Percentiles rank a stretch among this genome's conserved stretches.
Evolutionary conservation across 2,797 vertebrate genomes (phyloP).

Genomic region (Lateolabrax maculatus): DNA sequence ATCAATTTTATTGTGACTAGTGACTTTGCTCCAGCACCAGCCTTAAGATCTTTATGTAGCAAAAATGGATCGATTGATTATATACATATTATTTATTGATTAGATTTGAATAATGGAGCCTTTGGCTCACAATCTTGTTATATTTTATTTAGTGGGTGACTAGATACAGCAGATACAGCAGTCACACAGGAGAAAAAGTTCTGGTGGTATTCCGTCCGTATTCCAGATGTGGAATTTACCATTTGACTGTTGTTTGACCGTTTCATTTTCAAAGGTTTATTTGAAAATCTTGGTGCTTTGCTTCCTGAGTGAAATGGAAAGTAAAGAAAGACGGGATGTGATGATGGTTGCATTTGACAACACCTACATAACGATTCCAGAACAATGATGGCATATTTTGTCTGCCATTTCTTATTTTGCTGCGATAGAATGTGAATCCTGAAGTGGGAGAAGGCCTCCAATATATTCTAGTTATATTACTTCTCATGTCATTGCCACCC

Average conservation of each 20-base stretch:
- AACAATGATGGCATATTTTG: background rate
- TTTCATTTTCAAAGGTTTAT: constrained; percentile 52
- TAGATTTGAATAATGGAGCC: background rate
- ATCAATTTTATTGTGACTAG: too few species aligned
- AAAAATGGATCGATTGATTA: background rate
- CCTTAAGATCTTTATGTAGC: too few species aligned
- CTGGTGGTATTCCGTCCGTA: constrained; percentile 24
- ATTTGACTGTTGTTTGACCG: constrained; percentile 45
- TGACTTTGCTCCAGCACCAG: too few species aligned
- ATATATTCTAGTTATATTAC: constrained; percentile 14
- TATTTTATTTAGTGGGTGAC: background rate
- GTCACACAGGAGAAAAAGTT: constrained; percentile 11
- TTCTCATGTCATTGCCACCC: constrained; percentile 59
- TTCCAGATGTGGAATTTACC: constrained; percentile 50
- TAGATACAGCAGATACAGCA: background rate
- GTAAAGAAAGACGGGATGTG: constrained; percentile 15
- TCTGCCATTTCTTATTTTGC: background rate
- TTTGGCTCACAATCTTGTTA: background rate
- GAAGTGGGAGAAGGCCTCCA: background rate
- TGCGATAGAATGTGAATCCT: constrained; percentile 13
- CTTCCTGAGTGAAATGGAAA: constrained; percentile 56
- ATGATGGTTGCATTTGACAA: constrained; percentile 10
- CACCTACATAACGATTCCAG: background rate
- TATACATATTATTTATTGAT: background rate
- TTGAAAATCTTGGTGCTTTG: constrained; percentile 38